Conservation (phyloP, 2,797 vertebrate genomes). For the Tadarida brasiliensis region DNA sequence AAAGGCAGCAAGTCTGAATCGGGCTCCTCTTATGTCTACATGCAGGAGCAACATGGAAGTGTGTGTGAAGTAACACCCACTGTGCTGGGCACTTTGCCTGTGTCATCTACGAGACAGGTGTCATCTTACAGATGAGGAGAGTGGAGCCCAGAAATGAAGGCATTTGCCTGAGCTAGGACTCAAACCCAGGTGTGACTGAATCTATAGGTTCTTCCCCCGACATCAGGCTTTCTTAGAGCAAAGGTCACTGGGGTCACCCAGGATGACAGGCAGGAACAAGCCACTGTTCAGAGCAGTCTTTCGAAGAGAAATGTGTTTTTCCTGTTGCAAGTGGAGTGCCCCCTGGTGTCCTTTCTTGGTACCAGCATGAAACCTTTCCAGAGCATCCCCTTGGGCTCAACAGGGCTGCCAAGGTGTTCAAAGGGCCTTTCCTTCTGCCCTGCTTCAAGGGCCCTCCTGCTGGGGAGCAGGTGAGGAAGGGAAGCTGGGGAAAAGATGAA, state of each 20-base stretch:
- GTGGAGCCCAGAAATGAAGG: not conserved
- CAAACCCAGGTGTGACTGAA: not conserved
- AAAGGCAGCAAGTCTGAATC: not conserved
- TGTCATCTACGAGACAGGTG: accelerated
- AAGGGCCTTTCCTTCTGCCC: not conserved
- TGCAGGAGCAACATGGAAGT: accelerated
- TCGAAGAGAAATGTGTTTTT: not conserved
- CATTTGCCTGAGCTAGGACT: not conserved
- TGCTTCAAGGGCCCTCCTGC: not conserved
- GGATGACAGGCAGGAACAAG: not conserved
- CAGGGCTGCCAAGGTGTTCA: not conserved
- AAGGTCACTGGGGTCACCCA: not conserved
- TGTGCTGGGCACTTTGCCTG: accelerated
- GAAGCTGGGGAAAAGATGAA: not conserved
- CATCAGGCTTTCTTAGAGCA: not conserved
- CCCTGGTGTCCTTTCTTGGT: slow-evolving; percentile 23
- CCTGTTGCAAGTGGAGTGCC: not conserved
- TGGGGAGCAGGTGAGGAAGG: not conserved
- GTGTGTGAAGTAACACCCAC: not conserved
- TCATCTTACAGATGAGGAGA: not conserved
- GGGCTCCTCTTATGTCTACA: not conserved
- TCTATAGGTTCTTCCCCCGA: not conserved
- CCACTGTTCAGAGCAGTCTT: not conserved
- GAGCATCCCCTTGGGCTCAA: not conserved
- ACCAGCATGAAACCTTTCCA: not conserved